Conservation (phyloP, 2,797 vertebrate species). For the Petrocephalus sullivani region DNA sequence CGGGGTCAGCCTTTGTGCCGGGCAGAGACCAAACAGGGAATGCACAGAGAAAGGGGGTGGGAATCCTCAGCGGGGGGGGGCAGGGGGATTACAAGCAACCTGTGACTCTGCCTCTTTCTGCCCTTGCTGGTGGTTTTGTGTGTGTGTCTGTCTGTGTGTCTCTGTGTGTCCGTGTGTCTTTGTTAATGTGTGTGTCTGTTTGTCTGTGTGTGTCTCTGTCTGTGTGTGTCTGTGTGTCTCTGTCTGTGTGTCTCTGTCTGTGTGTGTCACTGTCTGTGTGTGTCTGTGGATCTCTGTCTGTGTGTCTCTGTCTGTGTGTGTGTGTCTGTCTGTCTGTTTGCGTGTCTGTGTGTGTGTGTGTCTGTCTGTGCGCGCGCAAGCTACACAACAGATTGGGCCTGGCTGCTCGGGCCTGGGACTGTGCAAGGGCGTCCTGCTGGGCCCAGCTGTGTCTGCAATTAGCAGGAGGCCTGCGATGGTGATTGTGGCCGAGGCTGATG, state of each 20-base stretch:
- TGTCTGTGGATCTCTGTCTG: conserved; percentile 60
- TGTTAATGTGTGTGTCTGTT: conserved; percentile 38
- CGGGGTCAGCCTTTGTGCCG: conserved; percentile 77
- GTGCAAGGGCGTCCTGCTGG: conserved; percentile 84
- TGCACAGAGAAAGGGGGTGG: conserved; percentile 72
- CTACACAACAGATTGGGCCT: conserved; percentile 80
- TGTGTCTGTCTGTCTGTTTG: conserved; percentile 65
- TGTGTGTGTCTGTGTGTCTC: conserved; percentile 69
- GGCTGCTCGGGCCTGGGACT: conserved; percentile 75
- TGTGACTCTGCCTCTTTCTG: conserved; percentile 99
- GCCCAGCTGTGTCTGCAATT: conserved; percentile 99
- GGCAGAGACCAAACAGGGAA: conserved; percentile 81
- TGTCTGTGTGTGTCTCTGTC: conserved; percentile 42
- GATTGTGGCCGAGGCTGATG: conserved; percentile 93
- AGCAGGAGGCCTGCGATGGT: conserved; percentile 98
- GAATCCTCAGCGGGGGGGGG: conserved; percentile 77
- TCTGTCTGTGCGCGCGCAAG: conserved; percentile 63
- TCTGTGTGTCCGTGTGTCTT: conserved; percentile 51
- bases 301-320: conserved; percentile 69
- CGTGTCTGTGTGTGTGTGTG: conserved; percentile 26
- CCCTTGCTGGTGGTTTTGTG: conserved; percentile 83
- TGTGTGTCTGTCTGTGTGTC: conserved; percentile 68
- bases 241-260: conserved; percentile 74
- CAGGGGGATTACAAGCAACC: conserved; percentile 96
- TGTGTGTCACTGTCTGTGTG: conserved; percentile 73